These are phyloP conservation scores for Magallana gigas DNA, from an alignment of 1,140 invertebrate species.

Conservation along the genomic window DNA sequence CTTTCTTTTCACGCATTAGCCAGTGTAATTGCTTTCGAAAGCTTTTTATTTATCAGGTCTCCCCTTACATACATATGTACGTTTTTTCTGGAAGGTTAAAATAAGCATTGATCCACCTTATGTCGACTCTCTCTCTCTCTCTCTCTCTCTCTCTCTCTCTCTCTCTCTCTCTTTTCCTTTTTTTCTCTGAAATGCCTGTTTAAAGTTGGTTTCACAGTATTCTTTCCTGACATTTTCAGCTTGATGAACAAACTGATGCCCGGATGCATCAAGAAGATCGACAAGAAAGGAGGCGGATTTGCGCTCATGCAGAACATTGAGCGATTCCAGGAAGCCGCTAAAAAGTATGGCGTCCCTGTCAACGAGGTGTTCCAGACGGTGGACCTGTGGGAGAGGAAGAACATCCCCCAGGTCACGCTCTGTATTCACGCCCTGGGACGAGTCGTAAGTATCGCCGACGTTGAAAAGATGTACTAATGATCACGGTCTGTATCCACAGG, in stretches of 20 bases:
- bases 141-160: not conserved
- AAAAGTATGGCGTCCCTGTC: slow-evolving; percentile 90
- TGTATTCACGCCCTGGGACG: slow-evolving; percentile 93
- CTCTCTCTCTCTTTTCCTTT: not conserved
- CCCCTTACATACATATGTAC: not conserved
- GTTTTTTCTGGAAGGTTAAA: not conserved
- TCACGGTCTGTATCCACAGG: too few species aligned
- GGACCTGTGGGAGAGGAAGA: slow-evolving; percentile 95
- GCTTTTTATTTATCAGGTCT: not conserved
- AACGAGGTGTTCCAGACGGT: slow-evolving; percentile 96
- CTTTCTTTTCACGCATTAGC: not conserved
- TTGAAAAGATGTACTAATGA: too few species aligned
- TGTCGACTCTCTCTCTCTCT: not conserved
- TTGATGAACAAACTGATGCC: slow-evolving; percentile 93
- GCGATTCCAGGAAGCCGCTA: slow-evolving; percentile 93
- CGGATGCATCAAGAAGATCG: slow-evolving; percentile 90
- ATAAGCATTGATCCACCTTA: too few species aligned
- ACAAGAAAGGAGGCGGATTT: slow-evolving; percentile 93
- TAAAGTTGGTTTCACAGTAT: too few species aligned
- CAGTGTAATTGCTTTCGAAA: too few species aligned
- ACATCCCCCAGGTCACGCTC: slow-evolving; percentile 92
- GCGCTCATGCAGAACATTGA: slow-evolving; percentile 97
- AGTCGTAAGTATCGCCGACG: slow-evolving; percentile 84
- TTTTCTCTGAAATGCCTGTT: too few species aligned
- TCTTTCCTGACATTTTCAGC: slow-evolving; percentile 67